Evolutionary conservation across 2,888 invertebrate genomes (phyloP).

Genomic region (Macrosiphum euphorbiae): DNA sequence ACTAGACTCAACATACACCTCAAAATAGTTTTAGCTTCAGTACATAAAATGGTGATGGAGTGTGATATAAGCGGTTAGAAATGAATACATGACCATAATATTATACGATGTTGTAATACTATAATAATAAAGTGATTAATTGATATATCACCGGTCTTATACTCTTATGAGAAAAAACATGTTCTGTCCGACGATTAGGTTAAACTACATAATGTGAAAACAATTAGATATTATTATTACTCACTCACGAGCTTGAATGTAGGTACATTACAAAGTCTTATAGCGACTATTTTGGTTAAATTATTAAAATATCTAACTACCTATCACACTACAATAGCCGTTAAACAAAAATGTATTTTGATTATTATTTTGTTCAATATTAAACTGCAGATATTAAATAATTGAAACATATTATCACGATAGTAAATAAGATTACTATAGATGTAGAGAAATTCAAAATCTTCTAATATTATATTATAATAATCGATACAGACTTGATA

Average conservation of each 20-base stretch:
- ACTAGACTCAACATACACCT: background rate
- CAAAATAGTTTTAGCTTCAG: background rate
- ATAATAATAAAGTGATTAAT: background rate
- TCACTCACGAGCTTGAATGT: background rate
- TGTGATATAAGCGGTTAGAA: background rate
- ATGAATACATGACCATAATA: background rate
- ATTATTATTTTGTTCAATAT: background rate
- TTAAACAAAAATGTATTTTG: background rate
- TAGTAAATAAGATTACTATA: background rate
- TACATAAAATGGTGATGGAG: background rate
- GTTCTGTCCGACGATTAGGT: background rate
- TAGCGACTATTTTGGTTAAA: background rate
- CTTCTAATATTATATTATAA: background rate
- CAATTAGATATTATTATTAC: constrained; percentile 19
- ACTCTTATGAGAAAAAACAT: background rate
- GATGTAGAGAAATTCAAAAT: background rate
- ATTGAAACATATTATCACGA: background rate
- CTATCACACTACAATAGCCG: background rate
- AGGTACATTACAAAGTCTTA: background rate
- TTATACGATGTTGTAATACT: background rate
- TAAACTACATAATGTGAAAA: constrained; percentile 18
- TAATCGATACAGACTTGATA: background rate
- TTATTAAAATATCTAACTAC: background rate
- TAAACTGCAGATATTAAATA: background rate
- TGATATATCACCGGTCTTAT: background rate